Evolutionary conservation across 30 jellyfish, hydroid and myxozoan species (phyloP).

Genomic region (Aurelia sp.): DNA sequence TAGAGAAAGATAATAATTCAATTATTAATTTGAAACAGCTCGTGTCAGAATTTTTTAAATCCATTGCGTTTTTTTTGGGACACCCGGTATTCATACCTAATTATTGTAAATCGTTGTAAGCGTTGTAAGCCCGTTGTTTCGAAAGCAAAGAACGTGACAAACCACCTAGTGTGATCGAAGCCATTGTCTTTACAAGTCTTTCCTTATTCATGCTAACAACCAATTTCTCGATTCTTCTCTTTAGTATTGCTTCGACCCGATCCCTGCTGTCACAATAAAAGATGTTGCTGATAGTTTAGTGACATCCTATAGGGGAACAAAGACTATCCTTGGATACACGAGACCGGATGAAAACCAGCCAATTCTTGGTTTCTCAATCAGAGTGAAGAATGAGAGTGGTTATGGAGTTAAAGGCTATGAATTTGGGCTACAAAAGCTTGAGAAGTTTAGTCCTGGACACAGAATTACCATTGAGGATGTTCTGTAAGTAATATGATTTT

Average conservation of each 20-base stretch:
- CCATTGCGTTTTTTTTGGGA: no score
- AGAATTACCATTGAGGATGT: slow-evolving; percentile 68
- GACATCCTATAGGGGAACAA: slow-evolving; percentile 77
- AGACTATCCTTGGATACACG: slow-evolving; percentile 70
- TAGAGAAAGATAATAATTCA: no score
- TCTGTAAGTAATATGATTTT: slow-evolving; percentile 57
- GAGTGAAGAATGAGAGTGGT: slow-evolving; percentile 79
- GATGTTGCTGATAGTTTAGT: slow-evolving; percentile 85
- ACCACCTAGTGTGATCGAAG: no score
- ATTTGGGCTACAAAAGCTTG: slow-evolving; percentile 76
- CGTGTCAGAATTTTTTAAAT: no score
- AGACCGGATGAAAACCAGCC: slow-evolving; percentile 84
- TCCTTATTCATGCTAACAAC: no score
- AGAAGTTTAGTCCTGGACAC: slow-evolving; percentile 81
- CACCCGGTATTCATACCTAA: no score
- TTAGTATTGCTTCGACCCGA: slow-evolving; percentile 95
- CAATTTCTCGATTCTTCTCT: neutral
- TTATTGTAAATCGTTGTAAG: no score
- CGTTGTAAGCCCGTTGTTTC: no score
- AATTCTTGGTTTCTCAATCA: slow-evolving; percentile 87
- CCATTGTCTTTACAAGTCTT: no score
- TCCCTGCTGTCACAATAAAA: slow-evolving; percentile 88
- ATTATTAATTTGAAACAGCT: no score
- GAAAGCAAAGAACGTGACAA: no score
- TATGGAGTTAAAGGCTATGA: slow-evolving; percentile 87